A percentile compares a stretch with the other conserved stretches of the same genome.
phyloP scores from a whole-genome alignment of 1,140 invertebrate species.

The Cotesia typhae region DNA sequence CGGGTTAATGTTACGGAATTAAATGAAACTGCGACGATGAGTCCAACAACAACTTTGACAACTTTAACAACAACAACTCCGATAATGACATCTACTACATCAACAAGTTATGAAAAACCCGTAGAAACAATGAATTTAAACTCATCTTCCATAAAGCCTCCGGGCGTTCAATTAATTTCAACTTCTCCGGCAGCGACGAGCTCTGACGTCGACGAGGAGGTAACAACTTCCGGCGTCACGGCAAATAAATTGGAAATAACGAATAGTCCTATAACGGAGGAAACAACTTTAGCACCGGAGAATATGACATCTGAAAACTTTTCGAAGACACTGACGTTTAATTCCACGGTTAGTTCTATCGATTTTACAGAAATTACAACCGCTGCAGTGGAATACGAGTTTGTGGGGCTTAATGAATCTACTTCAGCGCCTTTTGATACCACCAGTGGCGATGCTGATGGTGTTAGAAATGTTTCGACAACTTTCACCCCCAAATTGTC shows the following conservation, averaged over 20 bases:
- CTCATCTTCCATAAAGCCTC: too few relatives aligned
- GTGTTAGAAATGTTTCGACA: background rate
- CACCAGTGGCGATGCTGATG: constrained; percentile 16
- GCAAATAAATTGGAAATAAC: constrained; percentile 25
- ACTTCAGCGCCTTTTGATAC: constrained; percentile 14
- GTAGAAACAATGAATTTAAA: too few relatives aligned
- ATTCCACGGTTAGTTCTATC: constrained; percentile 9
- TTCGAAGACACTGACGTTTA: constrained; percentile 11
- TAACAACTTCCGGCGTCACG: constrained; percentile 9
- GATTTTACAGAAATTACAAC: constrained; percentile 39
- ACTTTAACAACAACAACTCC: too few relatives aligned
- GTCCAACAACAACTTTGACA: too few relatives aligned
- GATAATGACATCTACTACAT: too few relatives aligned
- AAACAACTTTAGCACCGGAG: too few relatives aligned
- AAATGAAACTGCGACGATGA: too few relatives aligned
- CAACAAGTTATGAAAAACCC: too few relatives aligned
- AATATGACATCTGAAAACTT: constrained; percentile 13
- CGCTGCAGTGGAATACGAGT: constrained; percentile 53
- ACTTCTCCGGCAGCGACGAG: background rate
- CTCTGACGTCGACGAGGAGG: background rate
- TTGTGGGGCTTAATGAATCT: constrained; percentile 47
- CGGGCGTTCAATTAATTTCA: background rate
- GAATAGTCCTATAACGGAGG: too few relatives aligned
- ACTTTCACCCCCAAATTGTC: background rate
- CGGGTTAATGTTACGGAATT: too few relatives aligned